These are phyloP conservation scores for Clarias batrachus DNA, from an alignment of 2,113 vertebrate genomes.

Conservation along the genomic window DNA sequence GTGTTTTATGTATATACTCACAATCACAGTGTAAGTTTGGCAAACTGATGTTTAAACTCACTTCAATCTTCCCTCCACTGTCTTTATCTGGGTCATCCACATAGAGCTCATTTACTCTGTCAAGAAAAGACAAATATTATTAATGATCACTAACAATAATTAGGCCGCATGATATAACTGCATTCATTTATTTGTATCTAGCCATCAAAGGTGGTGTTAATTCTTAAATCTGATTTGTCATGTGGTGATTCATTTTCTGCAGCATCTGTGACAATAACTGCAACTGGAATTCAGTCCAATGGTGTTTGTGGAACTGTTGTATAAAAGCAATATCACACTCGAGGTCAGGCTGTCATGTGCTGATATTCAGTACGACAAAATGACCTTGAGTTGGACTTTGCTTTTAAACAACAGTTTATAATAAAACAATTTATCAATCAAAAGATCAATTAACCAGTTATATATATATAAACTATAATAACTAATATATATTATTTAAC, in stretches of 20 bases:
- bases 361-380: too few relatives aligned
- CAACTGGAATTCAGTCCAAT: not conserved
- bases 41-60: conserved; percentile 97
- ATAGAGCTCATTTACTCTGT: conserved; percentile 95
- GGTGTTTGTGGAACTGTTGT: too few relatives aligned
- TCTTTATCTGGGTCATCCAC: conserved; percentile 98
- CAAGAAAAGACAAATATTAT: conserved; percentile 33
- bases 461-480: too few relatives aligned
- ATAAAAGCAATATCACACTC: too few relatives aligned
- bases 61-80: conserved; percentile 98
- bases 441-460: too few relatives aligned
- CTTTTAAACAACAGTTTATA: too few relatives aligned
- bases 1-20: conserved; percentile 78
- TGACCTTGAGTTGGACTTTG: too few relatives aligned
- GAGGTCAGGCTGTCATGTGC: too few relatives aligned
- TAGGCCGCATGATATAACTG: not conserved
- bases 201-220: not conserved
- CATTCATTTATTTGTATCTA: not conserved
- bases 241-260: not conserved
- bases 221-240: not conserved
- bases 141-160: not conserved
- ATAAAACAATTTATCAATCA: too few relatives aligned
- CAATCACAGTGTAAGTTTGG: conserved; percentile 96
- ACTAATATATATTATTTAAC: too few relatives aligned
- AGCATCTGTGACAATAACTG: not conserved